phyloP scores from a whole-genome alignment of 2,888 invertebrate species.

The Latrodectus elegans region DNA sequence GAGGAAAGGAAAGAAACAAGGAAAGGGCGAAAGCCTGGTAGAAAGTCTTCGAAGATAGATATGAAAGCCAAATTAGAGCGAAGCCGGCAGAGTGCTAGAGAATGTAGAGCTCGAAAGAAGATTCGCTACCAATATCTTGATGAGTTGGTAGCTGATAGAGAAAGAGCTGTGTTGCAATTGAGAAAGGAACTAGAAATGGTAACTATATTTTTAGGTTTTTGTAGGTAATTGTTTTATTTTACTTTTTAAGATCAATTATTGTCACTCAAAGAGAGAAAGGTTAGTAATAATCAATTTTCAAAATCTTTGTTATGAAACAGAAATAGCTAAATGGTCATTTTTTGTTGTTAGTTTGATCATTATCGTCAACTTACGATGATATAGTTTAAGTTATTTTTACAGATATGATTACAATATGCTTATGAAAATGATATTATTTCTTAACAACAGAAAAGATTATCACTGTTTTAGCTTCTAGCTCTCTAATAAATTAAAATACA shows the following conservation, averaged over 20 bases:
- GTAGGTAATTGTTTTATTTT: neutral
- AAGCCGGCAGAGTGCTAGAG: constrained; percentile 96
- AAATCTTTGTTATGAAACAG: too few relatives aligned
- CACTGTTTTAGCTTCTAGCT: too few relatives aligned
- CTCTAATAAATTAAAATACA: too few relatives aligned
- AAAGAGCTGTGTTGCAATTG: constrained; percentile 90
- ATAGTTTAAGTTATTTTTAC: too few relatives aligned
- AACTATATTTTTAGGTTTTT: constrained; percentile 66
- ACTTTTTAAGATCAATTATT: neutral
- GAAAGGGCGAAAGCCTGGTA: constrained; percentile 68
- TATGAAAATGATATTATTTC: too few relatives aligned
- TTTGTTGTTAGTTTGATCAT: too few relatives aligned
- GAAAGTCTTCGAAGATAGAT: constrained; percentile 69
- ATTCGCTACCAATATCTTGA: constrained; percentile 96
- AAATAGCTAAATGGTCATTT: too few relatives aligned
- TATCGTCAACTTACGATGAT: too few relatives aligned
- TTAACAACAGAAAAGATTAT: too few relatives aligned
- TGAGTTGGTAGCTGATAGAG: constrained; percentile 93
- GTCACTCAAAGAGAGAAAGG: too few relatives aligned
- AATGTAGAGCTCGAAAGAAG: constrained; percentile 97
- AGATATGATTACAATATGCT: too few relatives aligned
- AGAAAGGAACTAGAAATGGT: constrained; percentile 94
- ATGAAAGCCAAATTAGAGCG: constrained; percentile 80
- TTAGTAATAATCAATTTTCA: too few relatives aligned
- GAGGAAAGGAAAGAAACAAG: constrained; percentile 60